Conservation (phyloP, 2,113 vertebrate species). For the Alethe castanea region DNA sequence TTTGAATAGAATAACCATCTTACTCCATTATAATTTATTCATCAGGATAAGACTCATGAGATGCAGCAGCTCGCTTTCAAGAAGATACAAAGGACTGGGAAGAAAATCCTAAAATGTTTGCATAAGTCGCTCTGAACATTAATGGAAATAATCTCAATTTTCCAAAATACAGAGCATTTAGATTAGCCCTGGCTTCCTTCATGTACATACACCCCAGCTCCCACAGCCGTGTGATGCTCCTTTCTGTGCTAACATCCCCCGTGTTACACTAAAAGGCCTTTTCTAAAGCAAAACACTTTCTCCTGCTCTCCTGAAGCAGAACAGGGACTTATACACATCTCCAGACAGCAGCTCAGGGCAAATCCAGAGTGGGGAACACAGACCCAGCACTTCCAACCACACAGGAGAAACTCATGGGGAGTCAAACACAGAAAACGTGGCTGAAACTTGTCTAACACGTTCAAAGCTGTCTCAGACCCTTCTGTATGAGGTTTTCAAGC, state of each 20-base stretch:
- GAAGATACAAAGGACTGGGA: background rate
- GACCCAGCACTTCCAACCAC: background rate
- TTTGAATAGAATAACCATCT: constrained; percentile 24
- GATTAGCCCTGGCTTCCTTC: background rate
- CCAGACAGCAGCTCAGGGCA: background rate
- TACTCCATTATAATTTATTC: constrained; percentile 6
- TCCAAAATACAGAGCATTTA: background rate
- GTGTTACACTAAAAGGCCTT: background rate
- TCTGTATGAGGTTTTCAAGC: background rate
- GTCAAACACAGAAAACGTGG: background rate
- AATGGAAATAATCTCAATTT: background rate
- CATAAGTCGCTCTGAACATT: background rate
- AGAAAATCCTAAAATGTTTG: background rate
- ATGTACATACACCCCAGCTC: background rate
- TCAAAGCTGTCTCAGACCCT: background rate
- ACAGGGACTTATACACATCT: background rate
- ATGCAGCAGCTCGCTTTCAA: background rate
- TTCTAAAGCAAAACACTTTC: background rate
- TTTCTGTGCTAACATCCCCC: background rate
- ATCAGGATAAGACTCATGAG: background rate
- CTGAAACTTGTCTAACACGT: background rate
- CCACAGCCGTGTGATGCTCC: background rate
- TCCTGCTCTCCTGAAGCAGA: background rate
- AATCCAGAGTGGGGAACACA: background rate
- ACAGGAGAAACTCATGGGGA: background rate